Base-by-base conservation (phyloP, 2,888 invertebrate genomes). In the Ernsta delagoae region DNA sequence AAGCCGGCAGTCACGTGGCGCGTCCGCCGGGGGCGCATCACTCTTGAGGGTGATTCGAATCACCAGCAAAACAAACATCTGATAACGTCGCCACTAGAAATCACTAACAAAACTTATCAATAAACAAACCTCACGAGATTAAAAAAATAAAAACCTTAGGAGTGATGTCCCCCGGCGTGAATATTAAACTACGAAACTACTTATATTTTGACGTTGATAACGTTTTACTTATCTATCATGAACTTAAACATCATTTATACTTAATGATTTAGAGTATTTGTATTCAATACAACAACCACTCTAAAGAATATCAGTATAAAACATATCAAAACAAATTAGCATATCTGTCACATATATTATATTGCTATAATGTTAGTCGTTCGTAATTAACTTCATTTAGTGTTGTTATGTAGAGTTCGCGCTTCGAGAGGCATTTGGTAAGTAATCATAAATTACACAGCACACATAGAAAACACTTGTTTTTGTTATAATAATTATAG, bases 21-120 rank as follows among this genome's bases (percentile, higher is more conserved):
- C 87, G 86, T 83, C 84, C 79, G 89, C 89, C 92, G 90, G 91
- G 92, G 90, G 90, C 89, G 92, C 92, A 92, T 93, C 93, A 93
- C 92, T 92, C 88, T 89, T 90, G 88, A 83, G 89, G 89, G 85
- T 81, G 83, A 76, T 76, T 80, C 76, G 73, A 75, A 72, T 54
- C 70, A 73, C 73, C 75, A 78, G 62, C 59, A 65, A 65, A 70
- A 70, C 34, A 75, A 78, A 78, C 77, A 78, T 71, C 75, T 74
- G 67, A 70, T 72, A 68, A 70, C 66, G 75, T 71, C 70, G 68
- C 64, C 57, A 48, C 45, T 57, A 57, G 57, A 48, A 41, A 5
- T 24, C 31, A 43, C 4, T 16, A 39, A 41, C 24, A 54, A 53
- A 59, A 59, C 59, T 50, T 41, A 56, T 31, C 45, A 34, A 39